Percentiles rank a stretch among this genome's conserved stretches.
These are phyloP conservation scores for Andrena hattorfiana DNA, from an alignment of 2,888 invertebrate species.

Conservation along the genomic window DNA sequence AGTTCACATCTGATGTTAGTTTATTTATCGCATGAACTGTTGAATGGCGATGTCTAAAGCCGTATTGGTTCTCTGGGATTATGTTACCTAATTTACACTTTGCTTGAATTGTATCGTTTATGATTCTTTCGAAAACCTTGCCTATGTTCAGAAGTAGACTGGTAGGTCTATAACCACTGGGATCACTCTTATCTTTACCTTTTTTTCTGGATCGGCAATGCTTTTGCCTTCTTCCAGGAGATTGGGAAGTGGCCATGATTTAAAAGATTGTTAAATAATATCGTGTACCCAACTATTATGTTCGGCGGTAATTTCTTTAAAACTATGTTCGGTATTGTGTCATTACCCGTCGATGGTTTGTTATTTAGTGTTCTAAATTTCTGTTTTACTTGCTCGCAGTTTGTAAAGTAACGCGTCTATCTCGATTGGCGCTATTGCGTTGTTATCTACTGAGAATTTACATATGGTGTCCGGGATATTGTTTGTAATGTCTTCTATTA, in stretches of 20 bases:
- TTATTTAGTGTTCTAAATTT: constrained; percentile 5
- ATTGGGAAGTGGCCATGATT: constrained; percentile 26
- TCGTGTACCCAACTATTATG: background rate
- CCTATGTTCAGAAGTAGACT: constrained; percentile 47
- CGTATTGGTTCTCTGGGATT: too few species aligned
- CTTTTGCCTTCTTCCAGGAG: too few species aligned
- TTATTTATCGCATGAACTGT: too few species aligned
- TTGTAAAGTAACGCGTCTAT: background rate
- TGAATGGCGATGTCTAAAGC: too few species aligned
- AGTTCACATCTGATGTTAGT: too few species aligned
- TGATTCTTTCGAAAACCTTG: constrained; percentile 50
- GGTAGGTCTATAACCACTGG: constrained; percentile 42
- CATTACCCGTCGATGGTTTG: constrained; percentile 14
- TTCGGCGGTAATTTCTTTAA: background rate
- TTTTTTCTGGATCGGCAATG: too few species aligned
- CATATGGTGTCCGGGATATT: too few species aligned
- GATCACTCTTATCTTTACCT: background rate
- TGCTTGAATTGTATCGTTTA: constrained; percentile 34
- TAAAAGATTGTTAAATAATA: background rate
- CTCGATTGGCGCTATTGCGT: background rate
- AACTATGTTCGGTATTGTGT: background rate
- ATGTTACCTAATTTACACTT: background rate
- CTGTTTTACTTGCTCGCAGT: background rate
- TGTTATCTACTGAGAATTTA: background rate
- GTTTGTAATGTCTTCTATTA: too few species aligned